A percentile compares a stretch with the other conserved stretches of the same genome.
Evolutionary conservation across 2,797 vertebrate species (phyloP).

Genomic region (Anolis apletophallus): DNA sequence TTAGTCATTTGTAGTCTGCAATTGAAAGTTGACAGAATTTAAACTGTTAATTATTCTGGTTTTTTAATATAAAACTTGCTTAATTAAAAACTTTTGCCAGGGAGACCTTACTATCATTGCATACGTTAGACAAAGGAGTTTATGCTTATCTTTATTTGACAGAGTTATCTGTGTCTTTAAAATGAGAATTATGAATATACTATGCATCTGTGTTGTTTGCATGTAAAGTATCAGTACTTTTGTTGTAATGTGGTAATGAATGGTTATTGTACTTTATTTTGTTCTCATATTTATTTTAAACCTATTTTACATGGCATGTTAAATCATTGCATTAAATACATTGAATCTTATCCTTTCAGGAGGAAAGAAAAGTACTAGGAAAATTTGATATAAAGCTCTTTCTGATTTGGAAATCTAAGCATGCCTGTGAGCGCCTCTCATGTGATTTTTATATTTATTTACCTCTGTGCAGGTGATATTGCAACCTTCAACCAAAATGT

Average conservation of each 20-base stretch:
- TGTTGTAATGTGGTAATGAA: background rate
- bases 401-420: background rate
- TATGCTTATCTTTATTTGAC: background rate
- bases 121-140: background rate
- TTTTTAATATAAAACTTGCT: background rate
- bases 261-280: background rate
- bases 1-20: background rate
- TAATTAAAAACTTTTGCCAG: background rate
- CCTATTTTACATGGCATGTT: background rate
- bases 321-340: background rate
- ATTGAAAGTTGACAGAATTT: conserved; percentile 28
- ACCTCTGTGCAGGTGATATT: background rate
- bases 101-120: conserved; percentile 9
- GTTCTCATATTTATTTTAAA: background rate
- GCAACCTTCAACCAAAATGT: background rate
- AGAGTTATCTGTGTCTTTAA: background rate
- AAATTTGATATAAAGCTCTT: background rate
- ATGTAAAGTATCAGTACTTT: background rate
- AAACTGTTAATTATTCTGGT: background rate
- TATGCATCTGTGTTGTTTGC: background rate
- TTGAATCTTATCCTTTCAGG: background rate
- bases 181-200: background rate
- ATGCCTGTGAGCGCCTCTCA: background rate
- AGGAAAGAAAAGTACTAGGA: background rate
- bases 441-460: background rate